phyloP scores from a whole-genome alignment of 1,140 invertebrate genomes.

The Ostrea edulis region DNA sequence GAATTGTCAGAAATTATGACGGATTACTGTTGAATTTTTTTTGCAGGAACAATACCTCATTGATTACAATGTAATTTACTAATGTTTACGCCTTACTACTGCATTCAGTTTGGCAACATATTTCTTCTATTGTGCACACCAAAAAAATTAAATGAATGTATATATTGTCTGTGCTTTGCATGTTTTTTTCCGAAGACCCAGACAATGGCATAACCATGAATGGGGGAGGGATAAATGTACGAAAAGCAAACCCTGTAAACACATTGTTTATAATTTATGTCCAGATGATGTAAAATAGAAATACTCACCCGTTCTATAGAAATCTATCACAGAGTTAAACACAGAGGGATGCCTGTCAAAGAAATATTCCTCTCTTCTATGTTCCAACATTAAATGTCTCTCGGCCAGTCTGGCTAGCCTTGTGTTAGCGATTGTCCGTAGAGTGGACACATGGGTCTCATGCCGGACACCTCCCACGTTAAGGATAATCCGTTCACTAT shows the following conservation, averaged over 20 bases:
- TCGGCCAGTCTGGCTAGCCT: slow-evolving; percentile 74
- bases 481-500: slow-evolving; percentile 87
- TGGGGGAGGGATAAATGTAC: no score
- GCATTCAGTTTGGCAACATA: no score
- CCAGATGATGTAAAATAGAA: not conserved
- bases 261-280: not conserved
- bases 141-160: no score
- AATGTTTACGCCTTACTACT: no score
- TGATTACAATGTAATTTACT: no score
- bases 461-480: slow-evolving; percentile 98
- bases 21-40: not conserved
- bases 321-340: slow-evolving; percentile 78
- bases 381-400: slow-evolving; percentile 65
- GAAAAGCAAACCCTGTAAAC: not conserved
- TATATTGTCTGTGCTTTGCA: no score
- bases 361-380: slow-evolving; percentile 76
- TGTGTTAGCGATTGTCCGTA: slow-evolving; percentile 77
- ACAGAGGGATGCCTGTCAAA: slow-evolving; percentile 79
- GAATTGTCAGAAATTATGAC: not conserved
- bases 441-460: slow-evolving; percentile 91
- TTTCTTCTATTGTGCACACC: no score
- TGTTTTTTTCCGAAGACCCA: no score
- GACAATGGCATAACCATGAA: no score
- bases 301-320: slow-evolving; percentile 77
- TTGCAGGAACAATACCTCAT: not conserved